Evolutionary conservation across 2,113 vertebrate genomes (phyloP).

Genomic region (Tapirus terrestris): DNA sequence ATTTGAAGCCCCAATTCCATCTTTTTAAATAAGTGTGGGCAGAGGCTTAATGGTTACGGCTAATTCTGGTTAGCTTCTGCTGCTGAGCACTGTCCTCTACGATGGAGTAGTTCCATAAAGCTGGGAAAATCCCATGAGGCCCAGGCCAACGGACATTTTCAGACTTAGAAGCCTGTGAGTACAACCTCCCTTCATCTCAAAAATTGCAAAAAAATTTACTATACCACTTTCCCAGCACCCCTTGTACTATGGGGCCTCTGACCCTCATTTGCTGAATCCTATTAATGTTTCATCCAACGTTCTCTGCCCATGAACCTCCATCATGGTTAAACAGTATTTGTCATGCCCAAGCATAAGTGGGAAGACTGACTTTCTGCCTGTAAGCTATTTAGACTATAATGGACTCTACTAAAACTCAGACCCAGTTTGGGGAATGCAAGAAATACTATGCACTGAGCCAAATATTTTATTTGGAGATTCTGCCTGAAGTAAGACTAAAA

Average conservation of each 20-base stretch:
- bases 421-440: neutral
- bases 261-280: neutral
- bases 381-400: neutral
- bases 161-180: neutral
- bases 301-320: neutral
- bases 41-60: neutral
- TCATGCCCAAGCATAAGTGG: neutral
- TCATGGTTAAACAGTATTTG: neutral
- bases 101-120: neutral
- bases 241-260: neutral
- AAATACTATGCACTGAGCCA: neutral
- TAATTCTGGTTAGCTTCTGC: neutral
- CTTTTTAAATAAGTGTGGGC: neutral
- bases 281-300: rapidly evolving
- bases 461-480: neutral
- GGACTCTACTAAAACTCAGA: neutral
- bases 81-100: neutral
- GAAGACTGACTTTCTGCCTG: neutral
- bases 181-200: neutral
- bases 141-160: neutral
- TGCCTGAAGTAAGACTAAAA: neutral
- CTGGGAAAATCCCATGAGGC: neutral
- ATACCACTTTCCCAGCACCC: neutral
- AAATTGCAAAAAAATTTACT: neutral
- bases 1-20: neutral